These are phyloP conservation scores for Spea bombifrons DNA, from an alignment of 2,113 vertebrate genomes.

Conservation along the genomic window DNA sequence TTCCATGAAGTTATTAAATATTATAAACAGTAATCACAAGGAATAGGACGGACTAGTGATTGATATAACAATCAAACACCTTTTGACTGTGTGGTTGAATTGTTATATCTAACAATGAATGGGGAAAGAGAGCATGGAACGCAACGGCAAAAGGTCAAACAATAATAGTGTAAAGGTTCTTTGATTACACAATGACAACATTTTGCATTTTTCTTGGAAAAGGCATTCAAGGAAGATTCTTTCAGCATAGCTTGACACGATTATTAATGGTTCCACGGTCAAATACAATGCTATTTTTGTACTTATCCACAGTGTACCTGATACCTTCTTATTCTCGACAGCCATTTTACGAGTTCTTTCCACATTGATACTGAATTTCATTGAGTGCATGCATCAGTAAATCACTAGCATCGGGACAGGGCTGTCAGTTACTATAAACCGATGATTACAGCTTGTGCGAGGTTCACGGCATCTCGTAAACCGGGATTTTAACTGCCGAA, in stretches of 20 bases:
- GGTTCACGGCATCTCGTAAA: constrained; percentile 35
- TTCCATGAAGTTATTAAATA: too few species aligned
- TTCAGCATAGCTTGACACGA: background rate
- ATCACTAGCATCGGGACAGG: constrained; percentile 1
- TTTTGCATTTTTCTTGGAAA: constrained; percentile 1
- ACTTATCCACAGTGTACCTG: background rate
- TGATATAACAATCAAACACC: too few species aligned
- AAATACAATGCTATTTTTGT: constrained; percentile 2
- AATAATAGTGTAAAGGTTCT: background rate
- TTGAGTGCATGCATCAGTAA: constrained; percentile 2
- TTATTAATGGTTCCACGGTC: background rate
- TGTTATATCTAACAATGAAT: too few species aligned
- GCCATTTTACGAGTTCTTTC: constrained; percentile 34
- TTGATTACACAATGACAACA: background rate
- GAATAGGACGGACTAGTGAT: too few species aligned
- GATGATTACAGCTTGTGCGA: background rate
- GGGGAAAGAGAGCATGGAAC: too few species aligned
- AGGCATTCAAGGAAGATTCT: background rate
- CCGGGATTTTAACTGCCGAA: constrained; percentile 5
- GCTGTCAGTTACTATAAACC: constrained; percentile 33
- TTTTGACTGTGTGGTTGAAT: too few species aligned
- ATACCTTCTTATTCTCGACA: background rate
- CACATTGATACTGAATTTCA: constrained; percentile 19
- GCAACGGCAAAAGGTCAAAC: too few species aligned
- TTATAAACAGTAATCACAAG: too few species aligned